A percentile compares a stretch with the other conserved stretches of the same genome.
Evolutionary conservation across 2,113 vertebrate species (phyloP).

Genomic region (Anoura caudifer): DNA sequence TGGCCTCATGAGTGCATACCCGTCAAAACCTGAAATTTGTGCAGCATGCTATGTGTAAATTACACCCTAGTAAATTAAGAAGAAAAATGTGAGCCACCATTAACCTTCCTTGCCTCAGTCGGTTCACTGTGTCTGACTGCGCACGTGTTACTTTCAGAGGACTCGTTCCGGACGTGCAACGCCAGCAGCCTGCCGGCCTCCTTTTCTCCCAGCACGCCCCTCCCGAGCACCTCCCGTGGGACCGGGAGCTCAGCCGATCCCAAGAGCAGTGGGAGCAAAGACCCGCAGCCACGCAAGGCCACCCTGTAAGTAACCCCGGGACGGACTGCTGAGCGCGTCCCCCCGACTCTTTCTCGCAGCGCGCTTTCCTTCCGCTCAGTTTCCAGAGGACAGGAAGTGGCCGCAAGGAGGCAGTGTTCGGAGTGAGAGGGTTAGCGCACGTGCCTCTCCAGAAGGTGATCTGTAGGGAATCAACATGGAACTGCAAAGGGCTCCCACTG

Average conservation of each 20-base stretch:
- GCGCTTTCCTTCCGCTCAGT: background rate
- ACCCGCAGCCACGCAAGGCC: slow-evolving; percentile 88
- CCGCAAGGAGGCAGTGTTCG: background rate
- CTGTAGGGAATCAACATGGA: background rate
- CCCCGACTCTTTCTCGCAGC: background rate
- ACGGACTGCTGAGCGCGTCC: background rate
- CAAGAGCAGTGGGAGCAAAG: slow-evolving; percentile 86
- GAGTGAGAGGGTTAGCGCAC: background rate
- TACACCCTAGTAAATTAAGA: background rate
- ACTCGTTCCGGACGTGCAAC: slow-evolving; percentile 84
- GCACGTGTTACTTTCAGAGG: slow-evolving; percentile 82
- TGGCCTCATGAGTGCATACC: background rate
- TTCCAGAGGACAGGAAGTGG: background rate
- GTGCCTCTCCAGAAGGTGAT: background rate
- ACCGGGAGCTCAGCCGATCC: slow-evolving; percentile 83
- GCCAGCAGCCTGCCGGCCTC: slow-evolving; percentile 77
- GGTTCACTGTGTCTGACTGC: background rate
- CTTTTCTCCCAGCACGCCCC: slow-evolving; percentile 77
- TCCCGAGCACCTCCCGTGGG: slow-evolving; percentile 86
- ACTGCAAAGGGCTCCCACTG: background rate
- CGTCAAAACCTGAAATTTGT: background rate
- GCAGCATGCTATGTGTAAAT: background rate
- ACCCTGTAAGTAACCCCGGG: slow-evolving; percentile 84
- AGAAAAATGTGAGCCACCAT: background rate
- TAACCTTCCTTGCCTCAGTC: background rate